Base-by-base conservation (phyloP, 2,797 vertebrate species). In the Mus caroli region DNA sequence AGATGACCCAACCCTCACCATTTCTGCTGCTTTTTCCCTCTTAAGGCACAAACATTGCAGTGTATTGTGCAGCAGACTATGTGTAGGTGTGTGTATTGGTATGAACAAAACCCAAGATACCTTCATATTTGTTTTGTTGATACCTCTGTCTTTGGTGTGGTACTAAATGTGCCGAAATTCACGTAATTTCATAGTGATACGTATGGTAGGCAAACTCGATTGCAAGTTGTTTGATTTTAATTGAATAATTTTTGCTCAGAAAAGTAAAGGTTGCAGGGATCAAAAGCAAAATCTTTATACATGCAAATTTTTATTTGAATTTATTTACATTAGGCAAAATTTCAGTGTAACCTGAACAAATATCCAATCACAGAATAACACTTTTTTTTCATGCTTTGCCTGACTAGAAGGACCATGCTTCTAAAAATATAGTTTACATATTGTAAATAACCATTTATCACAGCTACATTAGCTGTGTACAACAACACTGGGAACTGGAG, bases 241-340 rank as follows among this genome's bases (percentile, higher is more conserved):
- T 76, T 69, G 54, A 88, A 86, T 34, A 91, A 92, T 88, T 43
- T 88, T 10, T 56, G 8, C 69, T 73, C 50, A 92, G 28, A 95
- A 94, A 94, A 93, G 75, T 64, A 87, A 84, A 77, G 31, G 71
- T 79, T 20, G 24, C 96, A 94, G 93, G 94, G 92, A 94, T 96
- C 89, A n/a, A n/a, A 82, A 43, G 69, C 80, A 37, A 60, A 88
- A 54, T 4, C 0, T 60, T 69, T 54, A 80, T 73, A 64, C 73
- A 34, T 67, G 56, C 73, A 54, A 69, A 64, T 50, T 78, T 76
- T 37, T 79, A 88, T 67, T 2, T 73, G 34, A 22, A 75, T 15
- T 67, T 91, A 88, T 92, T 96, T 95, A 86, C 91, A 20, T 46
- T 93, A 88, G 46, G 14, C 31, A 95, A 87, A 94, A 92, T 85